phyloP scores from a whole-genome alignment of 2,888 invertebrate genomes.

The Tuta absoluta region DNA sequence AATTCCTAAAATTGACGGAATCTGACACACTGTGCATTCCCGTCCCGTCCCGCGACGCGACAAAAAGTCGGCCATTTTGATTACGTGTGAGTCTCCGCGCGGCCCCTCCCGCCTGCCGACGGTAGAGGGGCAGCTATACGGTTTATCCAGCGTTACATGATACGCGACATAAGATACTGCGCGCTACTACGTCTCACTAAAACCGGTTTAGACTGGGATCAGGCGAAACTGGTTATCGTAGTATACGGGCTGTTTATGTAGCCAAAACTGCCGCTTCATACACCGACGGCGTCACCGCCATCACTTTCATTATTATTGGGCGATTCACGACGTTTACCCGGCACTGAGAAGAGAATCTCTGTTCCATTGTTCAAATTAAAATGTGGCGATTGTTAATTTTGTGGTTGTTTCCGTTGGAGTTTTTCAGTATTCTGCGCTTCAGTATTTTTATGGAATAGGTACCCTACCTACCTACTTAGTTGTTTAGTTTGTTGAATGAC shows the following conservation, averaged over 20 bases:
- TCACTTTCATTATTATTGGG: slow-evolving; percentile 82
- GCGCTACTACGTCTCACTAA: slow-evolving; percentile 35
- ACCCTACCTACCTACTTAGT: no score
- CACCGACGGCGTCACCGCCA: slow-evolving; percentile 78
- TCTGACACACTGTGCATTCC: slow-evolving; percentile 29
- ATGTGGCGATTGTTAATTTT: slow-evolving; percentile 68
- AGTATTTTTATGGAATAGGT: not conserved
- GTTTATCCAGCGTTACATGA: slow-evolving; percentile 47
- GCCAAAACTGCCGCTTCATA: slow-evolving; percentile 81
- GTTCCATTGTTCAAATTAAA: slow-evolving; percentile 74
- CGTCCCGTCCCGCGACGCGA: slow-evolving; percentile 33
- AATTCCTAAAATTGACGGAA: slow-evolving; percentile 12
- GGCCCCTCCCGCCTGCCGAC: slow-evolving; percentile 59
- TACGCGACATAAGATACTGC: slow-evolving; percentile 40
- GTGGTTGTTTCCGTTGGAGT: slow-evolving; percentile 48
- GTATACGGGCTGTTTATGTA: slow-evolving; percentile 81
- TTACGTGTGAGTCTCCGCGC: slow-evolving; percentile 66
- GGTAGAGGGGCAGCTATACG: slow-evolving; percentile 61
- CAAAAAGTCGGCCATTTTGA: slow-evolving; percentile 77
- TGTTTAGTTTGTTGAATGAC: no score
- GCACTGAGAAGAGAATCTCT: slow-evolving; percentile 67
- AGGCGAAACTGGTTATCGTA: slow-evolving; percentile 48
- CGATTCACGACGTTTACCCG: slow-evolving; percentile 80
- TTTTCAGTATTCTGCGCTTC: not conserved
- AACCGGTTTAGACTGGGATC: slow-evolving; percentile 41